Conservation (phyloP, 2,888 invertebrate genomes). For the Smittia sp. region DNA sequence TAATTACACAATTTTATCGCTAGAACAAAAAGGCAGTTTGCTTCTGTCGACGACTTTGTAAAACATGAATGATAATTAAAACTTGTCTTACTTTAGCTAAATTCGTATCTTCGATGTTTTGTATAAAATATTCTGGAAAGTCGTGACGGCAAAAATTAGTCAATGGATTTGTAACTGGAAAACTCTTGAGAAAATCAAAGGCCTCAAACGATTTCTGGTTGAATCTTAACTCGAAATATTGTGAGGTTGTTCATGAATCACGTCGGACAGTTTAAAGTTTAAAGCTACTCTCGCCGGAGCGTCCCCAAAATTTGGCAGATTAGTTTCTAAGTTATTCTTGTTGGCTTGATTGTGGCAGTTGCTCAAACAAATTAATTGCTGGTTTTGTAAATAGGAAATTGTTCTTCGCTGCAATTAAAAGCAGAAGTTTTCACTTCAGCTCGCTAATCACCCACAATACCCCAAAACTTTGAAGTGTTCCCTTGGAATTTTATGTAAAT, state of each 20-base stretch:
- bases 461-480: background rate
- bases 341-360: too few relatives aligned
- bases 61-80: background rate
- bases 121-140: background rate
- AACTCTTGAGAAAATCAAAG: background rate
- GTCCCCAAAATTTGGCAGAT: too few relatives aligned
- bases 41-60: background rate
- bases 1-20: background rate
- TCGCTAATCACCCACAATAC: too few relatives aligned
- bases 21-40: background rate
- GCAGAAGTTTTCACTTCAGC: too few relatives aligned
- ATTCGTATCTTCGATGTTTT: slow-evolving; percentile 7
- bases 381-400: too few relatives aligned
- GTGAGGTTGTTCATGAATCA: background rate
- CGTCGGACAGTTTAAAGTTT: too few relatives aligned
- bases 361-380: too few relatives aligned
- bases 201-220: slow-evolving; percentile 3
- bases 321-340: too few relatives aligned
- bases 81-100: background rate
- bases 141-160: background rate
- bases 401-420: too few relatives aligned
- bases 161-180: background rate
- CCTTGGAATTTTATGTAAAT: background rate
- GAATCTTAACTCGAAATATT: background rate
- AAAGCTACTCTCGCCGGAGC: too few relatives aligned